Base-by-base conservation (phyloP, 2,113 vertebrate species). In the Chionomys nivalis region DNA sequence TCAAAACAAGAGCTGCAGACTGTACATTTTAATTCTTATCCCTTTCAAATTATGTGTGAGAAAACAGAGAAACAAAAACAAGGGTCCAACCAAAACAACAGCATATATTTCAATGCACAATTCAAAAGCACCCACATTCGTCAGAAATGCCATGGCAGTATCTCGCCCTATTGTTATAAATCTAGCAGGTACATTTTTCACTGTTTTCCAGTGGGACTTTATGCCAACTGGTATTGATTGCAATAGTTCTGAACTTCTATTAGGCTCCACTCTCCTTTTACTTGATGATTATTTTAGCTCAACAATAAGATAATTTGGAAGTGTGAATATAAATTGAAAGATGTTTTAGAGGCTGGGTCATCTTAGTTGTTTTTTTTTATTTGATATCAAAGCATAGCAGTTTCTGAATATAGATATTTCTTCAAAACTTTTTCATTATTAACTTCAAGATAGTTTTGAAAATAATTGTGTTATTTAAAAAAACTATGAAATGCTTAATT, bases 161-260 rank as follows among this genome's bases (percentile, higher is more conserved):
- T 94, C 66, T 28, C 78, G 13, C 96, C 73, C 98, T 97, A 98
- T 97, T 96, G 97, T 98, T 98, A 95, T 91, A 94, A 96, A 93
- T 42, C 33, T 88, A 97, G 72, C 78, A 96, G 90, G 72, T 77
- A 39, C 13, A 81, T 97, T 97, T 98, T 97, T 97, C 52, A 82
- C 98, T 97, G 36, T 36, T 97, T 94, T 94, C 95, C 52, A 39
- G 91, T 91, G 66, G 73, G 87, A 96, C 4, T 81, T 94, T 77
- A 78, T 94, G 66, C 33, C 72, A 96, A 47, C 78, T 19, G 72
- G 49, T 96, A 98, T 95, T 96, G 92, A 98, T 96, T 97, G 77
- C 66, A 10, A 26, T 87, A 96, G 55, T 95, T 97, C 58, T 85
- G 87, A 97, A 55, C 94, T 98, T 98, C 65, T 73, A 72, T 92